Evolutionary conservation across 2,888 invertebrate genomes (phyloP), one percentile per base, ranked within the genome.

Genomic region (Drosophila falleni): DNA sequence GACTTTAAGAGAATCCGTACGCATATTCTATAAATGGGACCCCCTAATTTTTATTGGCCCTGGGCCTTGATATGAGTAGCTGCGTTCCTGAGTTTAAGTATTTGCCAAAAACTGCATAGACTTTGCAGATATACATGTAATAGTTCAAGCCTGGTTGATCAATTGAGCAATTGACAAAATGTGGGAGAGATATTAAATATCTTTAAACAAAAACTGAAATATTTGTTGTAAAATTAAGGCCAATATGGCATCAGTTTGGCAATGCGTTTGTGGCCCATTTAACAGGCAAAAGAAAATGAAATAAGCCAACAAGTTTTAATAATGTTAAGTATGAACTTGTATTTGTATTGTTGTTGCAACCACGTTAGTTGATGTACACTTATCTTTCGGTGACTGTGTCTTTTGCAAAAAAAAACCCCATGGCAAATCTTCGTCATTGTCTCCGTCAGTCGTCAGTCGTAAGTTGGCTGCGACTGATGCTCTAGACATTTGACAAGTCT

Each of bases 231-330:
- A 60, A 55, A 62, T 6, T 70, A 3, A 61, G 61, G 46, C 26
- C 41, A 59, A 61, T 53, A 41, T 19, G 41, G 15, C 19, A 54
- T 54, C 39, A 33, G 37, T 65, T 68, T 59, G 60, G 47, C 60
- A 78, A 69, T 61, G 47, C 49, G 42, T 23, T 78, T 50, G 56
- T 73, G 74, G 62, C 70, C 63, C 63, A 64, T 63, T 66, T 70
- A 70, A 42, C 39, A 15, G 29, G 11, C 33, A 33, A 35, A 26
- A 33, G 6, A 19, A 23, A 47, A 54, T 16, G 42, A 66, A 77
- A 66, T 53, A 60, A 47, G 35, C 29, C 31, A 74, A 71, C 72
- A 60, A 66, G 19, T 56, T 55, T 23, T 46, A 63, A 71, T 41
- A 44, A 15, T 39, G n/a, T 39, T 37, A 61, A 37, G 19, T 66